phyloP scores from a whole-genome alignment of 2,888 invertebrate genomes.

The Philhelius pedissequus region DNA sequence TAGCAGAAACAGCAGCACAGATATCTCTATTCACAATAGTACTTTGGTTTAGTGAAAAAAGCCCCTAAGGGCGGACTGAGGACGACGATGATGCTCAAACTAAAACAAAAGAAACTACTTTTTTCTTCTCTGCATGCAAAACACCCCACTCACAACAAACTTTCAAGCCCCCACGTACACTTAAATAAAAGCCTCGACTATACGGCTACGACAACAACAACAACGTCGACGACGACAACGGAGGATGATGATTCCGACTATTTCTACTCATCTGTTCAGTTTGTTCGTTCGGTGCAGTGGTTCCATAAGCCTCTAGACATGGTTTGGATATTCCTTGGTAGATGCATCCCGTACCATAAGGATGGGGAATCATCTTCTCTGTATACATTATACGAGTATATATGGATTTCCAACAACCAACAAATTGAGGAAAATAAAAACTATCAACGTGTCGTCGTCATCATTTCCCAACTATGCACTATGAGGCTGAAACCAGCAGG shows the following conservation, averaged over 20 bases:
- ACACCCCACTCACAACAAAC: not conserved
- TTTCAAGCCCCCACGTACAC: conserved; percentile 16
- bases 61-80: conserved; percentile 53
- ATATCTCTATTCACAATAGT: conserved; percentile 51
- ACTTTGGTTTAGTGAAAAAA: conserved; percentile 39
- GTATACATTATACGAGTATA: too few relatives aligned
- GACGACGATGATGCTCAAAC: conserved; percentile 48
- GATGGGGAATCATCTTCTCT: conserved; percentile 41
- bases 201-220: not conserved
- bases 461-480: conserved; percentile 24
- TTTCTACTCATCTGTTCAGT: not conserved
- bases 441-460: conserved; percentile 38
- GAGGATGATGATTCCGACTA: not conserved
- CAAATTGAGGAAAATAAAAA: conserved; percentile 21
- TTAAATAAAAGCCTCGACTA: conserved; percentile 34
- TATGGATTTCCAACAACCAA: not conserved
- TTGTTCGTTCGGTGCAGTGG: conserved; percentile 8
- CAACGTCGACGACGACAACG: not conserved
- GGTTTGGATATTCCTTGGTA: conserved; percentile 7
- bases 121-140: not conserved
- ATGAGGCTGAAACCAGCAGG: conserved; percentile 12
- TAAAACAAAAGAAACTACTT: conserved; percentile 56
- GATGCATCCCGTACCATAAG: not conserved
- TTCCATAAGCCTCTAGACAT: conserved; percentile 45
- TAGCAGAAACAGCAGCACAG: not conserved